Base-by-base conservation (phyloP, 2,888 invertebrate species). In the Amblyjoppa fuscipennis region DNA sequence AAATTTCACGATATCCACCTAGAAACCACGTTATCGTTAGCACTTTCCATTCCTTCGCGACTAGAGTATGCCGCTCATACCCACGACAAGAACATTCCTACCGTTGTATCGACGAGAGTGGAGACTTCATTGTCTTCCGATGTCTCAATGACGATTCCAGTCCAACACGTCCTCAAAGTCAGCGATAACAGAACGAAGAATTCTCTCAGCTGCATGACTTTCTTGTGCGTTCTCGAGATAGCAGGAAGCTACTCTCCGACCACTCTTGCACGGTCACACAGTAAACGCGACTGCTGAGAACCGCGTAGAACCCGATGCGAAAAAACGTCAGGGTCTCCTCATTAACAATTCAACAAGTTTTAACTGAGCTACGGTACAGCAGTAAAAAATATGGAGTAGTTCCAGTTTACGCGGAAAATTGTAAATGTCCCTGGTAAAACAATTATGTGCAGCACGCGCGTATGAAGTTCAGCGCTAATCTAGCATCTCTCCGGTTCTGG, bases 1-100 rank as follows among this genome's bases (percentile, higher is more conserved):
- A 7, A 2, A 38, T 56, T 53, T 71, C 7, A 82, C 0, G 6
- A 71, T n/a, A 34, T 77, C 9, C 7, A 34, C 71, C 77, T 82
- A 51, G 64, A 76, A 66, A 7, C 16, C 28, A 59, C 11, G 25
- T n/a, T 2, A 28, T 59, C 6, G 4, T 11, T 1, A 64, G 31
- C 0, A 64, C 1, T 64, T 64, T 34, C 1, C 0, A 64, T 34
- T 31, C 4, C 16, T 6, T 6, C 4, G 31, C 5, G 11, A 13
- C 3, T 28, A 9, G 0, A 28, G 59, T 28, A 2, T 31, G 4
- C 31, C 31, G 31, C 5, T 34, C 34, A 5, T 5, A 34, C 34
- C 28, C 34, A n/a, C 1, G 16, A 16, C 13, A 11, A 11, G 4
- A n/a, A 16, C 1, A 34, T 68, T 20, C 41, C 51, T 64, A 75